phyloP scores from a whole-genome alignment of 2,113 vertebrate species.

The Tragelaphus scriptus region DNA sequence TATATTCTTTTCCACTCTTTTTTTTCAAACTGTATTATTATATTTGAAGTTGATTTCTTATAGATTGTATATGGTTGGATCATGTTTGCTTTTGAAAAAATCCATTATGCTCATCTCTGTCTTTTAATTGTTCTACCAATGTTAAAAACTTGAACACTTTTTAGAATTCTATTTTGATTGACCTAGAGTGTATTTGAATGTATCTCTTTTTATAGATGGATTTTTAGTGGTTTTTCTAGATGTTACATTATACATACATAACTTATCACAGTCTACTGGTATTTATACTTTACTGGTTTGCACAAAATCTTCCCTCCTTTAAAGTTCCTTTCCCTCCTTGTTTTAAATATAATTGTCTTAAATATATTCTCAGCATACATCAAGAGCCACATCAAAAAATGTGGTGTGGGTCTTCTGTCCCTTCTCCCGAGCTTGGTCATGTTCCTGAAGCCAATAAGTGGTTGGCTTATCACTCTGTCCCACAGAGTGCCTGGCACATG shows the following conservation, averaged over 20 bases:
- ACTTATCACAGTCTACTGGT: not conserved
- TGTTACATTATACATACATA: not conserved
- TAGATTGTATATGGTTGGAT: not conserved
- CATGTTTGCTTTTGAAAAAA: not conserved
- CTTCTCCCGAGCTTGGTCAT: not conserved
- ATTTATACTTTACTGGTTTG: not conserved
- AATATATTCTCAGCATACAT: not conserved
- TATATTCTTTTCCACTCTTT: not conserved
- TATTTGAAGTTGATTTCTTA: not conserved
- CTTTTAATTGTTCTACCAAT: not conserved
- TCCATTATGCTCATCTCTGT: not conserved
- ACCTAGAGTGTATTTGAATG: not conserved
- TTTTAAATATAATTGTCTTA: not conserved
- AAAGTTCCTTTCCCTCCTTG: not conserved
- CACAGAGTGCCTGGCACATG: not conserved
- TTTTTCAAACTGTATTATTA: not conserved
- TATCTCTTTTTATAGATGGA: not conserved
- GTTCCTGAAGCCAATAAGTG: not conserved
- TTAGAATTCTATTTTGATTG: slow-evolving; percentile 3
- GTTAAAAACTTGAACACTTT: not conserved
- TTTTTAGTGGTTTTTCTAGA: not conserved
- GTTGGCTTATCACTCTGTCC: not conserved
- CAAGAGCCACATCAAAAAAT: not conserved
- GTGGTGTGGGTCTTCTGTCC: not conserved
- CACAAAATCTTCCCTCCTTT: not conserved